phyloP scores from a whole-genome alignment of 2,888 invertebrate species.

The Orthonevra nobilis region DNA sequence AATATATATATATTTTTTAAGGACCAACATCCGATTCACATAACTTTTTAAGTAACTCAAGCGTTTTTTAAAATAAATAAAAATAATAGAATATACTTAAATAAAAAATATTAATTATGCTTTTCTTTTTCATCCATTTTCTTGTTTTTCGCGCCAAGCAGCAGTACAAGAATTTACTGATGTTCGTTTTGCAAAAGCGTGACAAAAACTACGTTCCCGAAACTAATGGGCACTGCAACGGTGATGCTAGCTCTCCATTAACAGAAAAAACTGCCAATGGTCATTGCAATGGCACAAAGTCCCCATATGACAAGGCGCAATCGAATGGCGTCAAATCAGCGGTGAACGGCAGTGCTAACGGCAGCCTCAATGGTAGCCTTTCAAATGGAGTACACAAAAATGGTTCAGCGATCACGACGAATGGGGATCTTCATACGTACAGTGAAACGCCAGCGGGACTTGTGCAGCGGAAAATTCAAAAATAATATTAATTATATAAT shows the following conservation, averaged over 20 bases:
- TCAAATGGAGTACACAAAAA: slow-evolving; percentile 60
- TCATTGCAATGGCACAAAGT: slow-evolving; percentile 71
- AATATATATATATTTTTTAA: no score
- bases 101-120: no score
- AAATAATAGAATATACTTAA: no score
- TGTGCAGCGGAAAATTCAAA: slow-evolving; percentile 79
- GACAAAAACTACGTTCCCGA: slow-evolving; percentile 71
- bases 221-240: slow-evolving; percentile 74
- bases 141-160: slow-evolving; percentile 47
- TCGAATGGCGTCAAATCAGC: slow-evolving; percentile 66
- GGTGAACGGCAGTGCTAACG: slow-evolving; percentile 74
- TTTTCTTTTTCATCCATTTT: slow-evolving; percentile 27
- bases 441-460: slow-evolving; percentile 75
- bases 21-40: no score
- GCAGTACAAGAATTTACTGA: slow-evolving; percentile 74
- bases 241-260: slow-evolving; percentile 48
- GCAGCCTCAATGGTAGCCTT: slow-evolving; percentile 73
- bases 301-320: slow-evolving; percentile 66
- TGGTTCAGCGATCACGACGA: slow-evolving; percentile 73
- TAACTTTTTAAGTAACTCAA: no score
- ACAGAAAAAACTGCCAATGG: slow-evolving; percentile 72
- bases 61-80: no score
- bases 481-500: slow-evolving; percentile 77
- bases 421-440: slow-evolving; percentile 74
- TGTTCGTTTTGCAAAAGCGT: slow-evolving; percentile 75